Evolutionary conservation across 2,888 invertebrate genomes (phyloP), one percentile per base, ranked within the genome.

Genomic region (Gastracanthus pulcherrimus): DNA sequence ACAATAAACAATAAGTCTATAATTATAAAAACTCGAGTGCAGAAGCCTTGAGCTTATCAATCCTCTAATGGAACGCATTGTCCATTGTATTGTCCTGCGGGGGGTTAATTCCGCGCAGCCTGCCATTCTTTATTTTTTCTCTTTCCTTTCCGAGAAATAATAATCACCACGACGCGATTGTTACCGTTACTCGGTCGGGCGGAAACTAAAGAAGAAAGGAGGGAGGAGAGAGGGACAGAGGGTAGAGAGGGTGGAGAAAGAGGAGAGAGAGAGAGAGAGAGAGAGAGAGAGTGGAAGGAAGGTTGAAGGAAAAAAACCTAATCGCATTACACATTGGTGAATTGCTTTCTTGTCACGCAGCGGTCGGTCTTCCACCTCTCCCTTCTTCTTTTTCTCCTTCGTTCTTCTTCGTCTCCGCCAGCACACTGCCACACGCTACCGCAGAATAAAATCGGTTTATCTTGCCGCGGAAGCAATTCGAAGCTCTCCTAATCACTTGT

Each of bases 301-400:
- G 36, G 11, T 58, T 4, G 29, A 48, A 45, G n/a, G 23, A 45
- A 34, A 51, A 45, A 38, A 31, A 29, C 11, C 9, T 77, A 77
- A 77, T 77, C 77, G 62, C 51, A 71, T 77, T 77, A 71, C 70
- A 51, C 51, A 48, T 36, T 34, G 48, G 62, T 45, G 62, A 76
- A 76, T 69, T 19, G 48, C 69, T 76, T 58, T 76, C 58, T 67
- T 58, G 58, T 76, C 66, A 51, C 67, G 66, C 41, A 26, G n/a
- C 23, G 11, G 9, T 19, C 26, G 0, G 11, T 55, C 55, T 9
- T 19, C 9, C 55, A 19, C 9, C 26, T 55, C 55, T 11, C 55
- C n/a, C n/a, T n/a, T n/a, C n/a, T n/a, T n/a, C n/a, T n/a, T n/a
- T n/a, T n/a, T n/a, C n/a, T 9, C 23, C 38, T 19, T 36, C 36